A percentile compares a stretch with the other conserved stretches of the same genome.
These are phyloP conservation scores for Tokudaia tokunoshimensis DNA, from an alignment of 2,797 vertebrate genomes.

Conservation along the genomic window DNA sequence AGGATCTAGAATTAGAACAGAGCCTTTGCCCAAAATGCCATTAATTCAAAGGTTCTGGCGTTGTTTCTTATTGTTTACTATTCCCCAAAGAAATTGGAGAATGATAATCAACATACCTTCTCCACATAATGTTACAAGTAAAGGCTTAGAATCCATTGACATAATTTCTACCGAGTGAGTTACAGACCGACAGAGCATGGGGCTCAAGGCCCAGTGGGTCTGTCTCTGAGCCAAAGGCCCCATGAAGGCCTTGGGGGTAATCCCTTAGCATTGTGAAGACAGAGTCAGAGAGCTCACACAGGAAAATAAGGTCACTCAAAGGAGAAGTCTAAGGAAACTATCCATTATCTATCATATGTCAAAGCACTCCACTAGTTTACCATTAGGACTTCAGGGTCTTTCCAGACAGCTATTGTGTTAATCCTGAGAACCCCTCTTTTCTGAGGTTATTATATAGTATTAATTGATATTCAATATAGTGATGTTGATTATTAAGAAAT, in stretches of 20 bases:
- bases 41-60: conserved; percentile 21
- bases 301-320: not conserved
- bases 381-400: too few species aligned
- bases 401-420: not conserved
- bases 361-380: fast-evolving
- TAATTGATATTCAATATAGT: not conserved
- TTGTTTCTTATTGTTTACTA: not conserved
- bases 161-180: not conserved
- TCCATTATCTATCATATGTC: not conserved
- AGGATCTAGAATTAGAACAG: not conserved
- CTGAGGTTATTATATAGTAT: not conserved
- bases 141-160: not conserved
- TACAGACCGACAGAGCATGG: not conserved
- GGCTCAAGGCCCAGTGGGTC: fast-evolving
- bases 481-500: not conserved
- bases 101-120: not conserved
- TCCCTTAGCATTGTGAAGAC: not conserved
- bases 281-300: not conserved
- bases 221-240: not conserved
- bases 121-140: not conserved
- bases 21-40: conserved; percentile 34
- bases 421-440: not conserved
- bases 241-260: too few species aligned
- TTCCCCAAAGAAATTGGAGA: not conserved
- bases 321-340: not conserved